phyloP scores from a whole-genome alignment of 2,797 vertebrate genomes.

The Hypotaenidia philippensis region DNA sequence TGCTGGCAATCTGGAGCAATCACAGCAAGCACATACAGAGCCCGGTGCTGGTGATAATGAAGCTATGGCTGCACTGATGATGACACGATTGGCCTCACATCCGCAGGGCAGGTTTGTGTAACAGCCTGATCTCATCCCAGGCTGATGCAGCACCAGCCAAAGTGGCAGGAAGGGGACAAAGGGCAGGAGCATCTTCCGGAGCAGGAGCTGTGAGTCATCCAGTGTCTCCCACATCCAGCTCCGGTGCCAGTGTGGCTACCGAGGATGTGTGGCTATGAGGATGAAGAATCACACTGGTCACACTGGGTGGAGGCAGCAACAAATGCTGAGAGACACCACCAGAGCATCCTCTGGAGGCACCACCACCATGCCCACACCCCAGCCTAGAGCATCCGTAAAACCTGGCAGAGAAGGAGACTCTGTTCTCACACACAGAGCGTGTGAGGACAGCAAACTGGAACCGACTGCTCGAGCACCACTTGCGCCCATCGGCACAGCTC shows the following conservation, averaged over 20 bases:
- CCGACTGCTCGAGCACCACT: rapidly evolving
- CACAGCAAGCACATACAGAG: rapidly evolving
- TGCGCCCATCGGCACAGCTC: not conserved
- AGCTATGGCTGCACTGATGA: not conserved
- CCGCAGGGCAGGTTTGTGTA: not conserved
- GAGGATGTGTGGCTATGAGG: not conserved
- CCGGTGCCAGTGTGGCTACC: not conserved
- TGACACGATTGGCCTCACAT: not conserved
- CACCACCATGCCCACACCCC: rapidly evolving
- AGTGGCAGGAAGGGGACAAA: not conserved
- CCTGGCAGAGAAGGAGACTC: not conserved
- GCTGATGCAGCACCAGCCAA: rapidly evolving
- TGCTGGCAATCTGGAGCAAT: not conserved
- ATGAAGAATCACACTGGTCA: not conserved
- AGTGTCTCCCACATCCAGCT: not conserved
- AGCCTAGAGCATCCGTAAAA: not conserved
- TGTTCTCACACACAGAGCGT: rapidly evolving
- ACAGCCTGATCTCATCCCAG: rapidly evolving
- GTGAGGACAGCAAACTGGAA: rapidly evolving
- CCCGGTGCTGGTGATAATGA: not conserved
- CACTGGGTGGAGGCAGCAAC: not conserved
- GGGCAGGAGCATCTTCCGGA: not conserved
- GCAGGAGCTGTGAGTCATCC: not conserved
- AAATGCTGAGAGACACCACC: not conserved
- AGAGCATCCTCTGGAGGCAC: not conserved